Evolutionary conservation across 2,888 invertebrate genomes (phyloP).

Genomic region (Phasia obesa): DNA sequence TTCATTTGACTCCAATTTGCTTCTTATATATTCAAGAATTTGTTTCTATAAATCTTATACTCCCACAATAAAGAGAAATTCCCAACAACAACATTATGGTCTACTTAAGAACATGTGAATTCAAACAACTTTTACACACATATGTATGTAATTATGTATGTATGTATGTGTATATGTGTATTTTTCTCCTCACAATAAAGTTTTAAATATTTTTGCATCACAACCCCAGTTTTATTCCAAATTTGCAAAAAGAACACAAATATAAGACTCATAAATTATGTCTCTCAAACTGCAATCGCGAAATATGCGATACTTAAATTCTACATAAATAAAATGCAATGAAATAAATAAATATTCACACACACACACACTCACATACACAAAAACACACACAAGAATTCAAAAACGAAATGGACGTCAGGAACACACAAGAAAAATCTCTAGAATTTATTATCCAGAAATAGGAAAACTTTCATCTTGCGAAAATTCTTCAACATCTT

Average conservation of each 20-base stretch:
- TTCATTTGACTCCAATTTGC: too few relatives aligned
- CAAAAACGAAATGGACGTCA: conserved; percentile 29
- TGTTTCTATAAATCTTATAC: too few relatives aligned
- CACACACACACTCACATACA: conserved; percentile 73
- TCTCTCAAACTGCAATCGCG: conserved; percentile 59
- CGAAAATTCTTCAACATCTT: conserved; percentile 29
- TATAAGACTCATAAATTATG: conserved; percentile 60
- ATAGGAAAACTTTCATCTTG: conserved; percentile 8
- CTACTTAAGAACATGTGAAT: too few relatives aligned
- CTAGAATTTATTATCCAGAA: conserved; percentile 61
- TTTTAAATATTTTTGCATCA: too few relatives aligned
- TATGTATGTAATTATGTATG: neutral
- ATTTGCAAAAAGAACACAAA: neutral
- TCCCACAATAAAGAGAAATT: too few relatives aligned
- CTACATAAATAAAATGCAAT: conserved; percentile 50
- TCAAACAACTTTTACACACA: neutral
- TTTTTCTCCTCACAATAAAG: neutral
- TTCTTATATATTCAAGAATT: too few relatives aligned
- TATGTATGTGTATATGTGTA: too few relatives aligned
- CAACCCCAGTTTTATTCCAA: conserved; percentile 1
- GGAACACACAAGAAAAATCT: conserved; percentile 48
- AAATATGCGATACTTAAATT: conserved; percentile 53
- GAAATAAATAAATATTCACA: conserved; percentile 71
- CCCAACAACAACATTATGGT: too few relatives aligned
- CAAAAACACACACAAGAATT: conserved; percentile 72